Conservation (phyloP, 2,113 vertebrate genomes). For the Carlito syrichta region DNA sequence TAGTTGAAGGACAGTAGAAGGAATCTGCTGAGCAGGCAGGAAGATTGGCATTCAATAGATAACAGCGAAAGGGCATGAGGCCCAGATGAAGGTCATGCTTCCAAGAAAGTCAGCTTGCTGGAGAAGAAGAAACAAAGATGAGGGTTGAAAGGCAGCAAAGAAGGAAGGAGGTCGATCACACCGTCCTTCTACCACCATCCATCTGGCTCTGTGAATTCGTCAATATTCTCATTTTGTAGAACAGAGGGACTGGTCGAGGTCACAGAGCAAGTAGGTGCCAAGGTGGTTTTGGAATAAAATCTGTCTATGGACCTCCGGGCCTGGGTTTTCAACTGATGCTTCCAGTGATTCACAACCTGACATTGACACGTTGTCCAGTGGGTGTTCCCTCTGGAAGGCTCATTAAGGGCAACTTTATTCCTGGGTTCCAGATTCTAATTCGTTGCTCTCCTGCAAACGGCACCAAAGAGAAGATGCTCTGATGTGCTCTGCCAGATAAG, state of each 20-base stretch:
- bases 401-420: neutral
- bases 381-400: neutral
- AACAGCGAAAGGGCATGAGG: neutral
- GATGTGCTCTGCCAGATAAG: neutral
- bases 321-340: neutral
- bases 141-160: neutral
- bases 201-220: neutral
- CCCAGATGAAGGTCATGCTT: neutral
- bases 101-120: neutral
- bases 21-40: neutral
- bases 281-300: neutral
- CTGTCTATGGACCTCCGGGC: neutral
- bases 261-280: neutral
- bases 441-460: accelerated
- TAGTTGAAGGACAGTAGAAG: neutral
- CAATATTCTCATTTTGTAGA: neutral
- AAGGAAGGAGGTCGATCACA: neutral
- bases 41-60: neutral
- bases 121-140: neutral
- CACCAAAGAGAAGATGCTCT: too few species aligned
- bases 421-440: neutral
- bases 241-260: neutral
- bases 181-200: neutral
- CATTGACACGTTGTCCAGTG: too few species aligned
- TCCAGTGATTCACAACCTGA: neutral